phyloP scores from a whole-genome alignment of 2,888 invertebrate species.

The Embidobia sp. region DNA sequence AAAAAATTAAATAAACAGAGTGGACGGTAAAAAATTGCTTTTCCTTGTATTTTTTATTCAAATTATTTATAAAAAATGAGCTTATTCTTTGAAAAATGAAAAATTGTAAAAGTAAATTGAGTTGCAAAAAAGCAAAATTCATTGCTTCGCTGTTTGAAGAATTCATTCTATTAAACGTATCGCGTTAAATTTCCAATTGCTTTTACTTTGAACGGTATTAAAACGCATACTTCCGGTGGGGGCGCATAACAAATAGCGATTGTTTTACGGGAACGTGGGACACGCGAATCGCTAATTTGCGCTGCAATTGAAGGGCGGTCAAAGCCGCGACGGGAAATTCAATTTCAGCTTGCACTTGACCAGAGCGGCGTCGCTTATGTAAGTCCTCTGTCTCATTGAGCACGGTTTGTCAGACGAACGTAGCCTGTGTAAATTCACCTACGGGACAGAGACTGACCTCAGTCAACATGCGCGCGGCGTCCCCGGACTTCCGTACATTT shows the following conservation, averaged over 20 bases:
- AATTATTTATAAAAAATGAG: too few species aligned
- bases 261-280: conserved; percentile 45
- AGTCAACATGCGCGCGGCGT: conserved; percentile 25
- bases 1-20: too few species aligned
- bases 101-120: too few species aligned
- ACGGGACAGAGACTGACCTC: conserved; percentile 35
- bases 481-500: conserved; percentile 30
- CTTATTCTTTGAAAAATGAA: too few species aligned
- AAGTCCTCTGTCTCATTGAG: conserved; percentile 52
- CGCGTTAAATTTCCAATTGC: too few species aligned
- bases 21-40: too few species aligned
- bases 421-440: conserved; percentile 42
- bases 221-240: conserved; percentile 19
- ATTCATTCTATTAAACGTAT: too few species aligned
- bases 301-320: conserved; percentile 62
- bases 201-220: too few species aligned
- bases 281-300: conserved; percentile 47
- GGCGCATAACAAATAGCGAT: conserved; percentile 40
- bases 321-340: conserved; percentile 64
- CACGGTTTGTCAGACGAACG: conserved; percentile 39
- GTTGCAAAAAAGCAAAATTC: too few species aligned
- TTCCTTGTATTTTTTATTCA: too few species aligned
- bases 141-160: too few species aligned
- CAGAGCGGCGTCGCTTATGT: conserved; percentile 40
- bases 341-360: conserved; percentile 58